A percentile compares a stretch with the other conserved stretches of the same genome.
Evolutionary conservation across 2,888 invertebrate genomes (phyloP).

Genomic region (Axea sp.): DNA sequence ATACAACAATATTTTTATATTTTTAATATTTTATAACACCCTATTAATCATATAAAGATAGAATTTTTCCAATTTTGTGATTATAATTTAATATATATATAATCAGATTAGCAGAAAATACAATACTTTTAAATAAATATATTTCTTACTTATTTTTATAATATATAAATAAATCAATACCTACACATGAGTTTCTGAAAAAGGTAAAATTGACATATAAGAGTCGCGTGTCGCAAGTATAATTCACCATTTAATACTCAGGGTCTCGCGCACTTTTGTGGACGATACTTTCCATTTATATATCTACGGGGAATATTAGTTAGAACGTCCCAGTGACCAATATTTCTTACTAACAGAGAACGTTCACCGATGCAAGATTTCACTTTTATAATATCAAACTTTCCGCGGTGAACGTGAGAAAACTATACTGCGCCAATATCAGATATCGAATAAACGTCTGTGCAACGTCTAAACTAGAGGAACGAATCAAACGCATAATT

Average conservation of each 20-base stretch:
- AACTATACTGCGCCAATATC: slow-evolving; percentile 14
- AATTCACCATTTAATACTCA: slow-evolving; percentile 18
- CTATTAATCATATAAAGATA: too few relatives aligned
- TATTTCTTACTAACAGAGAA: slow-evolving; percentile 35
- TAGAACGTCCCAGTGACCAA: slow-evolving; percentile 58
- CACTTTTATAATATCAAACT: slow-evolving; percentile 45
- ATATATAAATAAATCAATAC: too few relatives aligned
- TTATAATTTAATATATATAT: too few relatives aligned
- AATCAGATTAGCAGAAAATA: too few relatives aligned
- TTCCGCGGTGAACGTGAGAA: slow-evolving; percentile 44
- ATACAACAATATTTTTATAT: too few relatives aligned
- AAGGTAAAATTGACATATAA: slow-evolving; percentile 26
- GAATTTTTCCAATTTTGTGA: too few relatives aligned
- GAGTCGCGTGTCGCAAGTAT: background rate
- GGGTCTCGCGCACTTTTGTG: slow-evolving; percentile 11
- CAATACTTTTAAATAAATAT: too few relatives aligned
- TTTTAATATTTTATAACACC: too few relatives aligned
- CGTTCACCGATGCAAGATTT: slow-evolving; percentile 39
- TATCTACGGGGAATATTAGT: slow-evolving; percentile 47
- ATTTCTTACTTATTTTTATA: too few relatives aligned
- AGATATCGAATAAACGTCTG: slow-evolving; percentile 4
- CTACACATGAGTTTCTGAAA: slow-evolving; percentile 1
- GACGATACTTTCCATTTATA: slow-evolving; percentile 47
- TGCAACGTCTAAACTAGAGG: slow-evolving; percentile 7
- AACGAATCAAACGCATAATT: background rate